Evolutionary conservation across 2,797 vertebrate genomes (phyloP).

Genomic region (Dendrocincla fuliginosa): DNA sequence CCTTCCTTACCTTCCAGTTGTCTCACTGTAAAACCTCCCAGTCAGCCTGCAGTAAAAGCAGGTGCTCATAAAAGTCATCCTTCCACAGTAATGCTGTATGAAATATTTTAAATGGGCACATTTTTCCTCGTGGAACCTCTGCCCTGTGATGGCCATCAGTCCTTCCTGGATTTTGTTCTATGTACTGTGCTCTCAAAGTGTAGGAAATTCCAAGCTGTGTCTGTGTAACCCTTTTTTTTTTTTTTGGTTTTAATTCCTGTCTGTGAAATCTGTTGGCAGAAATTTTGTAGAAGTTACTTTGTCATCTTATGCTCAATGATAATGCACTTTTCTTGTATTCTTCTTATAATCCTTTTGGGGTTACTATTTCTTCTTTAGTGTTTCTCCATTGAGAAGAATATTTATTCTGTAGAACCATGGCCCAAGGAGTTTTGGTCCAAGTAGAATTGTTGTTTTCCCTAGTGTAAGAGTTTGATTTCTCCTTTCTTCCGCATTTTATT

Average conservation of each 20-base stretch:
- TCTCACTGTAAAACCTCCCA: background rate
- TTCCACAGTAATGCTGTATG: background rate
- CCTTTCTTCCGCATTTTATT: background rate
- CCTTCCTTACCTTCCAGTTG: background rate
- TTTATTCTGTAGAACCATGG: constrained; percentile 21
- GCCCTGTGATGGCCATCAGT: background rate
- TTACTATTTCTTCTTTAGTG: constrained; percentile 31
- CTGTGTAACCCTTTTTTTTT: background rate
- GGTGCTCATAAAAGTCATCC: background rate
- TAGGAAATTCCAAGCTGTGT: background rate
- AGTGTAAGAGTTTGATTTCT: background rate
- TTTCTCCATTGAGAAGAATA: constrained; percentile 59
- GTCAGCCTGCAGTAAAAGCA: background rate
- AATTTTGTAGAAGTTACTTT: background rate
- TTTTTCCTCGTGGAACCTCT: background rate
- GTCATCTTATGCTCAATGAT: background rate
- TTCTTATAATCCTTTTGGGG: constrained; percentile 50
- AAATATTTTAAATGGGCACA: background rate
- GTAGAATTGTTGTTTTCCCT: background rate
- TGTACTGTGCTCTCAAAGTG: background rate
- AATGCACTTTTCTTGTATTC: constrained; percentile 44
- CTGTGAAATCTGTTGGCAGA: background rate
- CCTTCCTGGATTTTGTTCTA: background rate
- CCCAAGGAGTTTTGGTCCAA: constrained; percentile 33
- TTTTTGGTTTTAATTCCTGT: background rate